Percentiles rank a stretch among this genome's conserved stretches.
Conservation (phyloP, 2,888 invertebrate species). For the Cremastinae sp. region DNA sequence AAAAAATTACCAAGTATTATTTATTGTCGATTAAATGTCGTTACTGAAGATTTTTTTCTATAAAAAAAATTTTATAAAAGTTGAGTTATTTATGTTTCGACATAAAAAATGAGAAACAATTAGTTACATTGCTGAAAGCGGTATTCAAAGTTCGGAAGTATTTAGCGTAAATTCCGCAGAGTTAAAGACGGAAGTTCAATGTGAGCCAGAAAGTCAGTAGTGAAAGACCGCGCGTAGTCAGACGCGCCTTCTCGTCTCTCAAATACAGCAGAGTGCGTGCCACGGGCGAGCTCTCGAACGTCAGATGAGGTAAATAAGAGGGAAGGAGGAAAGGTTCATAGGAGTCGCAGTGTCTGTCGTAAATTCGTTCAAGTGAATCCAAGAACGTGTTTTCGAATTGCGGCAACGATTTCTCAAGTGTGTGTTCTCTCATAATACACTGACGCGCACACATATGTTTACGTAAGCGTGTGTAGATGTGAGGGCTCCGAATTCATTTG, state of each 20-base stretch:
- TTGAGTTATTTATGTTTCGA: no score
- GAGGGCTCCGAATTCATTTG: conserved; percentile 51
- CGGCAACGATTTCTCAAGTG: conserved; percentile 14
- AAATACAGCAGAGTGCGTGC: conserved; percentile 14
- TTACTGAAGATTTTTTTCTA: no score
- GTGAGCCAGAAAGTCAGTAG: conserved; percentile 35
- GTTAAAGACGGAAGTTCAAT: no score
- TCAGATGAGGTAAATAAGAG: background rate
- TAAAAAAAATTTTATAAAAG: no score
- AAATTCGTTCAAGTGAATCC: conserved; percentile 51
- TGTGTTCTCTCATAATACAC: conserved; percentile 22
- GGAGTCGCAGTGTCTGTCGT: conserved; percentile 15
- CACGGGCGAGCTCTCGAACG: background rate
- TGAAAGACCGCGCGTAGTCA: conserved; percentile 43
- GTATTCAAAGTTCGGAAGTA: no score
- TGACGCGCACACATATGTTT: background rate
- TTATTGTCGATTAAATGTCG: no score
- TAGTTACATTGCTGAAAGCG: no score
- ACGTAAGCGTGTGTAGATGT: background rate
- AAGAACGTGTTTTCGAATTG: conserved; percentile 36
- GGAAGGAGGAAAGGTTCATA: background rate
- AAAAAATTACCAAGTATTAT: no score
- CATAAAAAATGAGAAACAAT: no score
- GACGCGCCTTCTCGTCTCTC: conserved; percentile 39
- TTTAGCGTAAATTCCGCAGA: no score